Conservation (phyloP, 2,888 invertebrate species). For the Himalopsyche anomala region DNA sequence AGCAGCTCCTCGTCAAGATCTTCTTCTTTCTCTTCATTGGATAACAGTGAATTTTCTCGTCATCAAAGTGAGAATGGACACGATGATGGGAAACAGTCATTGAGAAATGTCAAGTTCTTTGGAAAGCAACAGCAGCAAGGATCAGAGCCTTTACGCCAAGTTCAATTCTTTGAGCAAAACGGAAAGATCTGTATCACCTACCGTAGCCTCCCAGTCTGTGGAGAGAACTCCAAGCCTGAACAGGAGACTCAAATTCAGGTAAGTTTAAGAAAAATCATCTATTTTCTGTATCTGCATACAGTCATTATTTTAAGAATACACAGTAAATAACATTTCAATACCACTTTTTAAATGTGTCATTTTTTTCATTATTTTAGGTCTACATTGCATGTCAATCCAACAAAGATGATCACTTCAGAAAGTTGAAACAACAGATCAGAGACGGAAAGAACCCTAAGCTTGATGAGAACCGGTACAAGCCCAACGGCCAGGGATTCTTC, state of each 20-base stretch:
- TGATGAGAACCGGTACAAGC: constrained; percentile 68
- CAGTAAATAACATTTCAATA: too few relatives aligned
- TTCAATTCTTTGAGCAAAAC: constrained; percentile 69
- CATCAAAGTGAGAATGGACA: constrained; percentile 28
- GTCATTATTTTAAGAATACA: too few relatives aligned
- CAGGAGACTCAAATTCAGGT: constrained; percentile 53
- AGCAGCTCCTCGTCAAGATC: constrained; percentile 56
- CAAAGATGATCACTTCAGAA: constrained; percentile 69
- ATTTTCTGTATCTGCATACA: too few relatives aligned
- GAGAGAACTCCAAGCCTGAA: constrained; percentile 36
- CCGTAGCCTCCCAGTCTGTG: constrained; percentile 73
- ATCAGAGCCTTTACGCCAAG: constrained; percentile 65
- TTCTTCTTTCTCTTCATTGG: constrained; percentile 65
- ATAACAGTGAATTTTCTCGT: neutral
- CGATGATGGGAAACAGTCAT: too few relatives aligned
- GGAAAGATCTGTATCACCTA: constrained; percentile 76
- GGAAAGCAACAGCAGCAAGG: constrained; percentile 52
- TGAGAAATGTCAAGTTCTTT: too few relatives aligned
- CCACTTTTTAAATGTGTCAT: neutral
- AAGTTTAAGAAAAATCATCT: neutral
- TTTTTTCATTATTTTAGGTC: constrained; percentile 46
- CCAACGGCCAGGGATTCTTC: constrained; percentile 68
- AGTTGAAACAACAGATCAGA: constrained; percentile 70
- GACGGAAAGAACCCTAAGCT: constrained; percentile 72
- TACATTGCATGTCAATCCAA: constrained; percentile 72